Conservation (phyloP, 1,140 invertebrate species). For the Watersipora subatra region DNA sequence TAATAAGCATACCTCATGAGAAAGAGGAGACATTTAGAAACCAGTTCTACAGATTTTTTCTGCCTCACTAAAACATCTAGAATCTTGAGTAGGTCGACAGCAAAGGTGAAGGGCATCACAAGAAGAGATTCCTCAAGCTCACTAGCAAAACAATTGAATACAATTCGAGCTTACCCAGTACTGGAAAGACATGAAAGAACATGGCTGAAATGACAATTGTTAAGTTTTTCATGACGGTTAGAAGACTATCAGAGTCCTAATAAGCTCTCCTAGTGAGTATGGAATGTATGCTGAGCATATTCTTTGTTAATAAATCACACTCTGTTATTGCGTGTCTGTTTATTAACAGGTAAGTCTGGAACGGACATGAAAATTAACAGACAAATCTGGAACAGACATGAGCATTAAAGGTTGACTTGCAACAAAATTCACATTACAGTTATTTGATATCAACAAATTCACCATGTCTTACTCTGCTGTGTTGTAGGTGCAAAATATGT, state of each 20-base stretch:
- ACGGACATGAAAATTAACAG: no score
- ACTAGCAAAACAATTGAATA: constrained; percentile 43
- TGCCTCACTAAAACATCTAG: constrained; percentile 51
- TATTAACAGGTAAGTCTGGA: no score
- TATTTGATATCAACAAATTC: no score
- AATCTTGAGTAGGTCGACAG: constrained; percentile 61
- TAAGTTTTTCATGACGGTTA: neutral
- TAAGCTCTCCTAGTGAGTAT: neutral
- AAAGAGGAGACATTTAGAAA: constrained; percentile 60
- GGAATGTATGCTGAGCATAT: neutral
- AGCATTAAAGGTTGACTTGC: no score
- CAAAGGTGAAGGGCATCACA: constrained; percentile 65
- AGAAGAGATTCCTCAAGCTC: constrained; percentile 79
- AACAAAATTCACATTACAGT: no score
- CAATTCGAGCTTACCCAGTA: neutral
- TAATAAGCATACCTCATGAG: constrained; percentile 60
- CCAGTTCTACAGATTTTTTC: constrained; percentile 59
- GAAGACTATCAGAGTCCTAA: neutral
- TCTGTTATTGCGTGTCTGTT: no score
- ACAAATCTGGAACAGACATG: no score
- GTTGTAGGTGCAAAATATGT: no score
- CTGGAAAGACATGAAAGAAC: neutral
- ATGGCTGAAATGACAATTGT: neutral
- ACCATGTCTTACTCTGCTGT: no score
- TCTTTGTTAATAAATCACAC: neutral